Percentiles rank a stretch among this genome's conserved stretches.
phyloP scores from a whole-genome alignment of 2,888 invertebrate species.

The Tribolium freemani region DNA sequence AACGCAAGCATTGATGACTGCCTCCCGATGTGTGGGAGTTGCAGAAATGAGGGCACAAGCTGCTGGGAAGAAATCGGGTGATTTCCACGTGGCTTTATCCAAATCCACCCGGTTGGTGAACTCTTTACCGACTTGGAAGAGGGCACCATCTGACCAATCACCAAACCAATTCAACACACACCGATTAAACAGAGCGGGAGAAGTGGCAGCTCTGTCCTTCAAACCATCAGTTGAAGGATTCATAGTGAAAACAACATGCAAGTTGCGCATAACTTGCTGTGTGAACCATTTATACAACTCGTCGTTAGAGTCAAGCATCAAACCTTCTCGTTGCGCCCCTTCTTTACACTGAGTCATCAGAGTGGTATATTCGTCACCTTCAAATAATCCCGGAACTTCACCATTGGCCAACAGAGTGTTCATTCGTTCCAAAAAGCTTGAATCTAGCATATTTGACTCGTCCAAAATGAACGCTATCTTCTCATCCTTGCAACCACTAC shows the following conservation, averaged over 20 bases:
- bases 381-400: constrained; percentile 95
- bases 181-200: constrained; percentile 98
- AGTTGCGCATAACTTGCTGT: constrained; percentile 97
- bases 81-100: constrained; percentile 86
- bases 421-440: constrained; percentile 98
- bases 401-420: constrained; percentile 99
- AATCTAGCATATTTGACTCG: constrained; percentile 98
- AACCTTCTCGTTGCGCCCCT: constrained; percentile 96
- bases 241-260: constrained; percentile 99
- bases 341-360: constrained; percentile 99
- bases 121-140: constrained; percentile 96
- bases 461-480: constrained; percentile 99
- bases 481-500: constrained; percentile 94
- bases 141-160: constrained; percentile 97
- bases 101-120: constrained; percentile 96
- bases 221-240: constrained; percentile 99
- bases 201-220: constrained; percentile 98
- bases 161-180: constrained; percentile 99
- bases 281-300: constrained; percentile 99
- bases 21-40: constrained; percentile 89
- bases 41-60: constrained; percentile 83
- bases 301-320: constrained; percentile 98
- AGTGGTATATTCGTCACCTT: constrained; percentile 98
- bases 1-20: constrained; percentile 98
- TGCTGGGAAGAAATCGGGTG: constrained; percentile 92